Conservation (phyloP, 2,113 vertebrate species). For the Peromyscus californicus region DNA sequence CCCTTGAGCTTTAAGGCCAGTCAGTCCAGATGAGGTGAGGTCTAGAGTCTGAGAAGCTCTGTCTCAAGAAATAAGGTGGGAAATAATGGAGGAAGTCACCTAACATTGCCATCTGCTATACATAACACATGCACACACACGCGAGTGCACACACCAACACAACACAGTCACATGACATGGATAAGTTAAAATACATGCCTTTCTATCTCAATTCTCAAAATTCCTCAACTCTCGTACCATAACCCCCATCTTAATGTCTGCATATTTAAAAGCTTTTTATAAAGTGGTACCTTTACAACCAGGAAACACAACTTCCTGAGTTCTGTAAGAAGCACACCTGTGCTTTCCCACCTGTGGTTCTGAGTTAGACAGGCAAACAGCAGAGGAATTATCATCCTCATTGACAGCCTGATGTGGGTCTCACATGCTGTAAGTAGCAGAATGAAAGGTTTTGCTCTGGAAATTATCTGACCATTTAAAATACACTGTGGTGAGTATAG, state of each 20-base stretch:
- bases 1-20: too few relatives aligned
- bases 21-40: too few relatives aligned
- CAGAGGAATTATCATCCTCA: background rate
- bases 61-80: background rate
- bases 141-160: background rate
- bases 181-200: background rate
- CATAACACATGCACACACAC: too few relatives aligned
- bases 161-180: background rate
- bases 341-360: background rate
- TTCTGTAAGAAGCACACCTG: background rate
- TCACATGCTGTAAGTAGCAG: background rate
- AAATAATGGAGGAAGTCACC: background rate
- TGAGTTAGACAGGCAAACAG: background rate
- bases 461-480: conserved; percentile 21
- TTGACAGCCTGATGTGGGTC: background rate
- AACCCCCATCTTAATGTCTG: background rate
- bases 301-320: background rate
- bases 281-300: background rate
- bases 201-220: background rate
- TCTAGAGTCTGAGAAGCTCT: background rate
- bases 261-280: background rate
- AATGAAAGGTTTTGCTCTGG: background rate
- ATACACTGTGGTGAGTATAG: background rate
- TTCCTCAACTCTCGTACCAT: background rate
- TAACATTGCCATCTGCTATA: background rate